Evolutionary conservation across 2,888 invertebrate species (phyloP), one percentile per base, ranked within the genome.

Genomic region (Rotaria sp.): DNA sequence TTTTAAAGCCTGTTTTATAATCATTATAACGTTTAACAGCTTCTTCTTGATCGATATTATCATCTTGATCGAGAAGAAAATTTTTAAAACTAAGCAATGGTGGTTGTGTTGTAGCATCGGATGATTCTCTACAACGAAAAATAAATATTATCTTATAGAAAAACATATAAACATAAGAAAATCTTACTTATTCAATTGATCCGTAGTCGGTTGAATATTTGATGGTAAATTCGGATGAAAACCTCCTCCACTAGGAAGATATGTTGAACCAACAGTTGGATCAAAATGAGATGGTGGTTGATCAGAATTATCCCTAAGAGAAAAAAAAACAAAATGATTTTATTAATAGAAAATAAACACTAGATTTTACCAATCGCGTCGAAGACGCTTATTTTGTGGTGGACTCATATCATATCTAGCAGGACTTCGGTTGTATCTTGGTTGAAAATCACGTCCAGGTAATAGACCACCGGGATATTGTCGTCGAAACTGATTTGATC

Each of bases 21-120:
- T 98, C 97, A 92, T 96, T 96, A 92, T 98, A 99, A 91, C 97
- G 97, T 90, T 94, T 94, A 88, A 98, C 96, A 90, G 97, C 97
- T 88, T 96, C 96, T 89, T 97, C 97, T 59, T 97, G 96, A 57
- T 89, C 89, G 89, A 99, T 97, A 88, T 95, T 94, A 92, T 99
- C 99, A 91, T 99, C 98, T 91, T 97, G 97, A 26, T 96, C 95
- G 55, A 95, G 95, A 87, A 99, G 93, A 92, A 97, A 99, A 88
- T 96, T 95, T 92, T 98, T 98, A 91, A 99, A 95, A 2, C 96
- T 94, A 94, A 97, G 94, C 95, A 98, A 96, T 0, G 96, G 94
- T 0, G 97, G 95, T 89, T 96, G 96, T 0, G 96, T 96, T 89
- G 94, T 93, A 86, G 92, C 89, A 74, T 91, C 91, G 1, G 89